Conservation (phyloP, 2,113 vertebrate genomes). For the Bagarius yarrelli region DNA sequence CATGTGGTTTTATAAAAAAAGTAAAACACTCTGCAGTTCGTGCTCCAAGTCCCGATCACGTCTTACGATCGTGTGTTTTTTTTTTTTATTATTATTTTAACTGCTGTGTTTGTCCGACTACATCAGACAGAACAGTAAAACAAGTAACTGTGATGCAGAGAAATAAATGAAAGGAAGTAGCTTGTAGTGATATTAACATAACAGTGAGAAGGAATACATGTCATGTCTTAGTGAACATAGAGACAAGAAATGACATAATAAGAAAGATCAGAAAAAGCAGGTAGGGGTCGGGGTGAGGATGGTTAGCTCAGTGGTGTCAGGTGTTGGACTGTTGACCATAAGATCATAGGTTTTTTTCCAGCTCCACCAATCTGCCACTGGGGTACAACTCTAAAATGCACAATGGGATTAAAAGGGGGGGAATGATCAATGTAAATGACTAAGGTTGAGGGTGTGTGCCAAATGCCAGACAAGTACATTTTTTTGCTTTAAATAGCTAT, state of each 20-base stretch:
- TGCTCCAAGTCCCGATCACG: conserved; percentile 68
- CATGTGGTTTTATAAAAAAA: conserved; percentile 43
- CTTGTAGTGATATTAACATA: conserved; percentile 59
- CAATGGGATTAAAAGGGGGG: too few species aligned
- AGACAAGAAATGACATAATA: conserved; percentile 58
- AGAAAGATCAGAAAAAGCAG: conserved; percentile 33
- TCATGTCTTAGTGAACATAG: conserved; percentile 69
- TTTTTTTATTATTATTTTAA: too few species aligned
- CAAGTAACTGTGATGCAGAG: neutral
- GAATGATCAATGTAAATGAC: too few species aligned
- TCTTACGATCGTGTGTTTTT: too few species aligned
- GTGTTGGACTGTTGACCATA: too few species aligned
- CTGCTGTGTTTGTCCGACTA: conserved; percentile 59
- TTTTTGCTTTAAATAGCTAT: too few species aligned
- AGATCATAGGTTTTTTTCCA: too few species aligned
- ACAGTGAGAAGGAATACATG: conserved; percentile 51
- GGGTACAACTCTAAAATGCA: too few species aligned
- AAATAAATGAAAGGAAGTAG: conserved; percentile 39
- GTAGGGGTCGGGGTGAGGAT: neutral
- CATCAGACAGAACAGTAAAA: too few species aligned
- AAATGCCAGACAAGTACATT: too few species aligned
- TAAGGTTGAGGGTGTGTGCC: too few species aligned
- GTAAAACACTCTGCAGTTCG: conserved; percentile 56
- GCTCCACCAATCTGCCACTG: too few species aligned
- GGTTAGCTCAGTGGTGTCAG: neutral